Evolutionary conservation across 2,797 vertebrate genomes (phyloP).

Genomic region (Sylvilagus floridanus): DNA sequence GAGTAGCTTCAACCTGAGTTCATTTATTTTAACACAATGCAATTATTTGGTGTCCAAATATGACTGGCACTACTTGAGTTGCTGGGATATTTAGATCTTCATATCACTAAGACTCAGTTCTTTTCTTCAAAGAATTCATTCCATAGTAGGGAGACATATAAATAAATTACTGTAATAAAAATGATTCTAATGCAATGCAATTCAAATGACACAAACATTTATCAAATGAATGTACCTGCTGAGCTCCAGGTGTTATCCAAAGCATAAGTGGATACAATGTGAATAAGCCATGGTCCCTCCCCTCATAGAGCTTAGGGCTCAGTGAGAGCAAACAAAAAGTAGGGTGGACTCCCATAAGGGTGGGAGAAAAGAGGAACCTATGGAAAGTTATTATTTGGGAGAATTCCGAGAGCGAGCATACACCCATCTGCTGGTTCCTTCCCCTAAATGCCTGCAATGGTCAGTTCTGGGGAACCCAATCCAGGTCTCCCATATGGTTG

Average conservation of each 20-base stretch:
- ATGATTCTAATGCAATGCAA: conserved; percentile 31
- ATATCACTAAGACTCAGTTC: too few species aligned
- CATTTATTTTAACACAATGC: too few species aligned
- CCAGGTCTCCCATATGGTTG: too few species aligned
- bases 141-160: conserved; percentile 1
- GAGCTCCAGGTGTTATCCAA: neutral
- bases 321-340: neutral
- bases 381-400: neutral
- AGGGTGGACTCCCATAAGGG: neutral
- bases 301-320: neutral
- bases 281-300: neutral
- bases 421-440: too few species aligned
- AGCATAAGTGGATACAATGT: neutral
- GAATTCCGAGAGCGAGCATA: too few species aligned
- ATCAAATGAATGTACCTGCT: neutral
- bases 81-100: too few species aligned
- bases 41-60: too few species aligned
- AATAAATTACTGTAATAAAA: neutral
- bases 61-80: too few species aligned
- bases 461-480: too few species aligned
- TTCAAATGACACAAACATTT: neutral
- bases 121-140: too few species aligned
- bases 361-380: neutral
- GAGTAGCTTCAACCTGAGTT: too few species aligned
- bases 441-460: too few species aligned